Percentiles rank a stretch among this genome's conserved stretches.
Conservation (phyloP, 2,888 invertebrate genomes). For the Phortica okadai region DNA sequence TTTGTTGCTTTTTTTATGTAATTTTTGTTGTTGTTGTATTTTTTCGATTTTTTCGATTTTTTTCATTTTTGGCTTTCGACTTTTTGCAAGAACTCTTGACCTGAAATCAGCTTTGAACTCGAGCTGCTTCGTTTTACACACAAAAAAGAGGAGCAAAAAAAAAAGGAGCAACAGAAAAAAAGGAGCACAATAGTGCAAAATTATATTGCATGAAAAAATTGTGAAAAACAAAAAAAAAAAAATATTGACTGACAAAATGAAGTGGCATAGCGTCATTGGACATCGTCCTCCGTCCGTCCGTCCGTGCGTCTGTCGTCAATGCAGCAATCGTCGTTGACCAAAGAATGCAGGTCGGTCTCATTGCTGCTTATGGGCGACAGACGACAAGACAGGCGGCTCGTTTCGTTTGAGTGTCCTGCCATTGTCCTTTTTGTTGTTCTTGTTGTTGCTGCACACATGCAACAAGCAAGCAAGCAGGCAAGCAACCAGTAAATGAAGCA, state of each 20-base stretch:
- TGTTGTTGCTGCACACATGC: conserved; percentile 19
- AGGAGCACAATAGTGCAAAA: conserved; percentile 7
- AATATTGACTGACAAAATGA: background rate
- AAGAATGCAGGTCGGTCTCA: conserved; percentile 26
- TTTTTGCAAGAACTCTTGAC: conserved; percentile 56
- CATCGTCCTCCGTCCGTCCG: background rate
- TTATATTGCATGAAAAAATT: conserved; percentile 7
- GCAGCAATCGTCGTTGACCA: background rate
- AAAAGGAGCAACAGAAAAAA: conserved; percentile 29
- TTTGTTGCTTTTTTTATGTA: conserved; percentile 17
- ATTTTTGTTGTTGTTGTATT: conserved; percentile 37
- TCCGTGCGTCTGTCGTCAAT: background rate
- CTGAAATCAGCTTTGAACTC: conserved; percentile 61
- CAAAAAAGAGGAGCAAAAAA: conserved; percentile 25
- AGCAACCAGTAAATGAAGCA: background rate
- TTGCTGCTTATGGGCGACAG: background rate
- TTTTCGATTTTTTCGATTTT: background rate
- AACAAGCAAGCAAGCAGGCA: conserved; percentile 17
- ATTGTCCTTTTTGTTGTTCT: conserved; percentile 23
- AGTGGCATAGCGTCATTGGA: too few relatives aligned
- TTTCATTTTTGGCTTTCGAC: conserved; percentile 5
- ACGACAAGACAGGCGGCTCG: conserved; percentile 14
- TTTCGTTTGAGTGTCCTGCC: background rate
- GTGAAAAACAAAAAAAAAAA: background rate
- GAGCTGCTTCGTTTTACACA: conserved; percentile 62